Conservation (phyloP, 2,113 vertebrate genomes). For the Myodes glareolus region DNA sequence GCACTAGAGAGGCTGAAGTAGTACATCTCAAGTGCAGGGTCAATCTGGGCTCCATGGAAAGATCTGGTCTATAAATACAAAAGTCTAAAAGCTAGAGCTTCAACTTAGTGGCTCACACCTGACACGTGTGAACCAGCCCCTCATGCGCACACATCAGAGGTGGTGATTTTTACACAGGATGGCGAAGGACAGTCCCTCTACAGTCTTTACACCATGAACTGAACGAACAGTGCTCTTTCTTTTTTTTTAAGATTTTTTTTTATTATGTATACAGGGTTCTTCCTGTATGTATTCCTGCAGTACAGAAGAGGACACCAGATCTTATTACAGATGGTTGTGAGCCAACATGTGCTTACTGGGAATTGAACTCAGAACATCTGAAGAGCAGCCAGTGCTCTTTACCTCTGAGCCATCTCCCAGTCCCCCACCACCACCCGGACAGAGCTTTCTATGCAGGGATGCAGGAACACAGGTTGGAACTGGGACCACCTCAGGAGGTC, state of each 20-base stretch:
- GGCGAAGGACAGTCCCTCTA: background rate
- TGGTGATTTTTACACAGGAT: background rate
- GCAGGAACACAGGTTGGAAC: background rate
- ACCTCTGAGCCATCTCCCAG: too few species aligned
- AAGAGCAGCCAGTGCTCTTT: too few species aligned
- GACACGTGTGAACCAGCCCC: background rate
- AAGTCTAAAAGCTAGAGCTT: too few species aligned
- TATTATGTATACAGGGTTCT: too few species aligned
- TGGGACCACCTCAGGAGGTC: background rate
- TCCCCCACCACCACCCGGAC: too few species aligned
- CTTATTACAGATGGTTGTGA: too few species aligned
- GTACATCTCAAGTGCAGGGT: too few species aligned
- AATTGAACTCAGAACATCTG: too few species aligned
- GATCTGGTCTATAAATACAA: background rate
- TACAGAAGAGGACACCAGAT: too few species aligned
- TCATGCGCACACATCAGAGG: background rate
- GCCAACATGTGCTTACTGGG: too few species aligned
- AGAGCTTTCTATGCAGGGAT: background rate
- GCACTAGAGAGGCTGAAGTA: background rate
- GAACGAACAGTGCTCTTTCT: background rate
- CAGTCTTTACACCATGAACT: background rate
- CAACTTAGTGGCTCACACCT: background rate
- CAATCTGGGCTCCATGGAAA: background rate
- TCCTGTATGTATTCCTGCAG: too few species aligned
- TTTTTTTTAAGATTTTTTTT: too few species aligned